Conservation (phyloP, 2,888 invertebrate genomes). For the Microctonus hyperodae region DNA sequence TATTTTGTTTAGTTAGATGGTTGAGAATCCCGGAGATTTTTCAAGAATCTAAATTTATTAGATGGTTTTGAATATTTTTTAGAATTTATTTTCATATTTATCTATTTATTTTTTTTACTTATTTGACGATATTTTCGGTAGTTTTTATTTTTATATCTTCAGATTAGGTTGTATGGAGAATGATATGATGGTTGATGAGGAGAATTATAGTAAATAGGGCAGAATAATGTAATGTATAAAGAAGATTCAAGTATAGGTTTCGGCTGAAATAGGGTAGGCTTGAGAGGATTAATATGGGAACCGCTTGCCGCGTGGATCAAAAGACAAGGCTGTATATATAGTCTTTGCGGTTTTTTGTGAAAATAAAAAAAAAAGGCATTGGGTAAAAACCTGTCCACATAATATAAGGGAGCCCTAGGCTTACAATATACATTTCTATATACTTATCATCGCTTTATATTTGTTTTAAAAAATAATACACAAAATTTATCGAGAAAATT, state of each 20-base stretch:
- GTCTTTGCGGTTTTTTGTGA: conserved; percentile 21
- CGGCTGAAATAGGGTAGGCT: background rate
- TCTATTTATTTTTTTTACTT: no score
- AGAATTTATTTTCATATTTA: no score
- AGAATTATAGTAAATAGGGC: background rate
- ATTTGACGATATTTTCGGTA: no score
- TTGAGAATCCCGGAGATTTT: no score
- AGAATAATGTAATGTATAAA: background rate
- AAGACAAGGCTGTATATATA: conserved; percentile 19
- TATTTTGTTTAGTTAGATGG: no score
- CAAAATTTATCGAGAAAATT: no score
- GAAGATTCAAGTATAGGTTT: background rate
- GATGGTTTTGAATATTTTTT: no score
- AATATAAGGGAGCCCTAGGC: background rate
- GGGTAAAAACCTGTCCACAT: conserved; percentile 23
- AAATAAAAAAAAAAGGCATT: conserved; percentile 19
- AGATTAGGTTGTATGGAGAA: background rate
- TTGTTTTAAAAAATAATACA: background rate
- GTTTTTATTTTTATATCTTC: no score
- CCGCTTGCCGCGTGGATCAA: conserved; percentile 37
- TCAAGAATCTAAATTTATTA: no score
- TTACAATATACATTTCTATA: background rate
- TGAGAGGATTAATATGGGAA: conserved; percentile 32
- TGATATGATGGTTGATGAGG: no score
- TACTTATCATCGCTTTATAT: background rate